Evolutionary conservation across 2,888 invertebrate genomes (phyloP), one percentile per base, ranked within the genome.

Genomic region (Agrotis ipsilon): DNA sequence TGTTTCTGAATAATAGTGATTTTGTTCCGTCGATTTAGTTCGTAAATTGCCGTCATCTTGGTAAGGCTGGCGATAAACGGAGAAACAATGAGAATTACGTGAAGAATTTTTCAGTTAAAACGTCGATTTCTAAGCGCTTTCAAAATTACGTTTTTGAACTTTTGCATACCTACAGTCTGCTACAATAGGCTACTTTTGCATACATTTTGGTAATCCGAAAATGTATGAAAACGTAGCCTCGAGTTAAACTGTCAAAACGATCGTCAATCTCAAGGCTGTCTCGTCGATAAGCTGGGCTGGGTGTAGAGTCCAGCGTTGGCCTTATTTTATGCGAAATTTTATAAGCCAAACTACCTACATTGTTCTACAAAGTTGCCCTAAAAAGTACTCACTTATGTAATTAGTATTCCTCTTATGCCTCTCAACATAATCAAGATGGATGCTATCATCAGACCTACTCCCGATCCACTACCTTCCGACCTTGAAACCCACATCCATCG

Each of bases 21-120:
- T 82, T 81, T 67, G 86, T 88, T 88, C 86, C 86, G 82, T 80
- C 80, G 62, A 82, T 88, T 86, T 79, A 71, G 72, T 72, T 16
- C 71, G 78, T 68, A 85, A 88, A 86, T 85, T 78, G 72, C 80
- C 75, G 73, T 81, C 76, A 83, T 82, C 73, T 75, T 48, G 57
- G 64, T 49, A 58, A 72, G 66, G 62, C 61, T 48, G 51, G 58
- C 62, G 39, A 24, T 75, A 81, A 85, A 79, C 73, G 68, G 66
- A 51, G 55, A 73, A 83, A 85, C 81, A 81, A 75, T 79, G 73
- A 49, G 52, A n/a, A n/a, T n/a, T n/a, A n/a, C n/a, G n/a, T n/a
- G n/a, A n/a, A n/a, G 39, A 39, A 11, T 39, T 39, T 39, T 11
- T 39, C 2, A 39, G 11, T 39, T 39, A 9, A 39, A 11, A 39